Conservation (phyloP, 1,140 invertebrate genomes). For the Sycobia sp. region DNA sequence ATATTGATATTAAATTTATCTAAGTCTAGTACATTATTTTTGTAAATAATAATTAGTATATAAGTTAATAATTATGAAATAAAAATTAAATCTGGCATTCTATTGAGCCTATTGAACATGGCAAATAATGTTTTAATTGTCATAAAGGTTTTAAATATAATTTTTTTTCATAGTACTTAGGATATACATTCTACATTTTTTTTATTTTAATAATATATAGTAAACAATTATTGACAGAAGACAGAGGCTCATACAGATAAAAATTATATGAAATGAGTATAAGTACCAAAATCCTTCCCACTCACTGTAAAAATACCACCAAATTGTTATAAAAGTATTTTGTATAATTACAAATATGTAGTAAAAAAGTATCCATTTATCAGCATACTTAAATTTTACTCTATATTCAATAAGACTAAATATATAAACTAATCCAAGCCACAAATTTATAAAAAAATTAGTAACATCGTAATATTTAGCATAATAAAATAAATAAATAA, state of each 20-base stretch:
- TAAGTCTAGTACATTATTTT: background rate
- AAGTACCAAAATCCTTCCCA: slow-evolving; percentile 62
- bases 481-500: slow-evolving; percentile 66
- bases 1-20: slow-evolving; percentile 5
- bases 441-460: slow-evolving; percentile 66
- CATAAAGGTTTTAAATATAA: slow-evolving; percentile 16
- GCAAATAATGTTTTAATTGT: background rate
- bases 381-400: slow-evolving; percentile 72
- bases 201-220: slow-evolving; percentile 53
- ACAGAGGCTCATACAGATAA: slow-evolving; percentile 51
- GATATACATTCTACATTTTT: slow-evolving; percentile 52
- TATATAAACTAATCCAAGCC: slow-evolving; percentile 72
- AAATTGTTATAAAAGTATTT: slow-evolving; percentile 67
- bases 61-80: too few relatives aligned
- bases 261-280: slow-evolving; percentile 52
- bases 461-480: slow-evolving; percentile 63
- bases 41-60: slow-evolving; percentile 19
- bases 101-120: too few relatives aligned
- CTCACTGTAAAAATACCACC: slow-evolving; percentile 66
- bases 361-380: slow-evolving; percentile 70
- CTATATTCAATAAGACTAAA: slow-evolving; percentile 77
- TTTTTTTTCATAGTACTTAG: slow-evolving; percentile 27
- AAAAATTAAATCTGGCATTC: too few relatives aligned
- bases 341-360: slow-evolving; percentile 69
- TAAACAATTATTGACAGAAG: slow-evolving; percentile 52